These are phyloP conservation scores for Dinocampus coccinellae DNA, from an alignment of 2,888 invertebrate genomes.

Conservation along the genomic window DNA sequence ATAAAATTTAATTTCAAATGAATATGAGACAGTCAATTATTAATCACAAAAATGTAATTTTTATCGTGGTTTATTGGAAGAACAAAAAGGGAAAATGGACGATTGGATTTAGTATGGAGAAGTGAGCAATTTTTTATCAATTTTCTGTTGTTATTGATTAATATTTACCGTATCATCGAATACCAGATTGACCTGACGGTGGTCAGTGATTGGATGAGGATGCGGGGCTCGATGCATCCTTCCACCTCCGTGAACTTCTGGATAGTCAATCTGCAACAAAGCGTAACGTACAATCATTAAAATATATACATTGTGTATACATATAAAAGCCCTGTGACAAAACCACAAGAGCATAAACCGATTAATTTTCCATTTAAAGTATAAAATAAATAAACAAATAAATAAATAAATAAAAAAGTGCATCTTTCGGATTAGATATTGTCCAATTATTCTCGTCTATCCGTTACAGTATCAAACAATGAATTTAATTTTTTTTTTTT, in stretches of 20 bases:
- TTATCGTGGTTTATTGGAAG: conserved; percentile 4
- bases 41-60: conserved; percentile 6
- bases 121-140: background rate
- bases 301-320: background rate
- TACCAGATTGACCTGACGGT: conserved; percentile 70
- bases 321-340: background rate
- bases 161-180: conserved; percentile 70
- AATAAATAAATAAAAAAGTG: too few relatives aligned
- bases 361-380: background rate
- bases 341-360: background rate
- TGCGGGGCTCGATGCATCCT: conserved; percentile 70
- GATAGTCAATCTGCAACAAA: conserved; percentile 78
- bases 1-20: background rate
- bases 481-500: too few relatives aligned
- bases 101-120: background rate
- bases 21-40: conserved; percentile 11
- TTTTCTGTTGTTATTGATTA: conserved; percentile 1
- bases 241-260: conserved; percentile 71
- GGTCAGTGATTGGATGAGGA: conserved; percentile 67
- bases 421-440: background rate
- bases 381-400: too few relatives aligned
- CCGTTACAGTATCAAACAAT: background rate
- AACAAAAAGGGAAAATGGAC: conserved; percentile 28
- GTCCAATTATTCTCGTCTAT: background rate
- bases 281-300: conserved; percentile 18